phyloP scores from a whole-genome alignment of 2,888 invertebrate genomes.

The Cephonodes hylas region DNA sequence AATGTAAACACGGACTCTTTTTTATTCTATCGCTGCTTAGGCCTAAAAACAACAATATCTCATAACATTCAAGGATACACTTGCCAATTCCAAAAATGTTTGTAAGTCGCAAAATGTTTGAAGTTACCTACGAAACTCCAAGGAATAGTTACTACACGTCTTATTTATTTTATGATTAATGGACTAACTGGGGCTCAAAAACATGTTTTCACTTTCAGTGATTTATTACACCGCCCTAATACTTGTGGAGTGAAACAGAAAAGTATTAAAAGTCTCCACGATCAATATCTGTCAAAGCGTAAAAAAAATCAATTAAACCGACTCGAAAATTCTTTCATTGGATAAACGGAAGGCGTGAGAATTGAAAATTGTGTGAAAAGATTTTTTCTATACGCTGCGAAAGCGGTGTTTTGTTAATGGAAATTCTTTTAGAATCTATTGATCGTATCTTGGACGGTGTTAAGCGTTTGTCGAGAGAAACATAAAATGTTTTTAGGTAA shows the following conservation, averaged over 20 bases:
- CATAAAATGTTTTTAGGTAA: not conserved
- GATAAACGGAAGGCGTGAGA: slow-evolving; percentile 66
- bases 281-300: slow-evolving; percentile 73
- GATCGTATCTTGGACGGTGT: slow-evolving; percentile 28
- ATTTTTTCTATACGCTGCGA: slow-evolving; percentile 51
- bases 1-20: no score
- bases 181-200: slow-evolving; percentile 61
- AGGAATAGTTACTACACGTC: slow-evolving; percentile 43
- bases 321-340: slow-evolving; percentile 61
- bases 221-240: slow-evolving; percentile 68
- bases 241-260: slow-evolving; percentile 68
- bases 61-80: not conserved
- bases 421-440: slow-evolving; percentile 44
- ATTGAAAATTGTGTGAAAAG: slow-evolving; percentile 69
- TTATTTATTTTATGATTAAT: slow-evolving; percentile 66
- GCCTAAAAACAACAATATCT: not conserved
- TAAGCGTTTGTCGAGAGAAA: not conserved
- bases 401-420: slow-evolving; percentile 58
- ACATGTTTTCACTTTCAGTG: slow-evolving; percentile 59
- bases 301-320: slow-evolving; percentile 73
- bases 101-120: not conserved
- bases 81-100: not conserved
- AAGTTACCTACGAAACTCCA: slow-evolving; percentile 17
- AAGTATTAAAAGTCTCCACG: slow-evolving; percentile 63
- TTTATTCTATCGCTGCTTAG: no score